Evolutionary conservation across 1,140 invertebrate genomes (phyloP), one percentile per base, ranked within the genome.

Genomic region (Pristionchus pacificus): DNA sequence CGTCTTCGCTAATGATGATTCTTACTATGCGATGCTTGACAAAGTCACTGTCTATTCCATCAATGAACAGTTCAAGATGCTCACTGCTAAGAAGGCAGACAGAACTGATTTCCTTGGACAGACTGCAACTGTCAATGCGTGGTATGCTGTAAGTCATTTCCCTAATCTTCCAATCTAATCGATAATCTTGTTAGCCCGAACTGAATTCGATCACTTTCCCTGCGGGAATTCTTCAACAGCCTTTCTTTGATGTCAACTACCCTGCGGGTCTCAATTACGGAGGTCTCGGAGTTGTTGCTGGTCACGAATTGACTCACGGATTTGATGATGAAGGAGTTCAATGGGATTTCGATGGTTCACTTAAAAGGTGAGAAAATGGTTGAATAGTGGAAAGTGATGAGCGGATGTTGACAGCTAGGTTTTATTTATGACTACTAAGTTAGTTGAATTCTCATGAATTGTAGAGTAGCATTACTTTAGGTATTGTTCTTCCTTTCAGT

Each of bases 301-400:
- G n/a, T n/a, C n/a, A 80, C 60, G 80, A 80, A 63, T 27, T 74
- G 57, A n/a, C n/a, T n/a, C n/a, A n/a, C n/a, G n/a, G n/a, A n/a
- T n/a, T n/a, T n/a, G n/a, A n/a, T n/a, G n/a, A n/a, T n/a, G n/a
- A n/a, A n/a, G n/a, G n/a, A n/a, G n/a, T n/a, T n/a, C n/a, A n/a
- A n/a, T n/a, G n/a, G 79, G 79, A 28, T 66, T 79, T 28, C 79
- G 82, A 75, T 81, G 77, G 74, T 58, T 78, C 30, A 67, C n/a
- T n/a, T n/a, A n/a, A n/a, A n/a, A n/a, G n/a, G n/a, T n/a, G n/a
- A n/a, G n/a, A n/a, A n/a, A n/a, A n/a, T n/a, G n/a, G n/a, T n/a
- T n/a, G n/a, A n/a, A n/a, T n/a, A n/a, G n/a, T n/a, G n/a, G n/a
- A n/a, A n/a, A n/a, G n/a, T n/a, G n/a, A n/a, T n/a, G n/a, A n/a